phyloP scores from a whole-genome alignment of 2,888 invertebrate genomes.

The Pachymerium ferrugineum region DNA sequence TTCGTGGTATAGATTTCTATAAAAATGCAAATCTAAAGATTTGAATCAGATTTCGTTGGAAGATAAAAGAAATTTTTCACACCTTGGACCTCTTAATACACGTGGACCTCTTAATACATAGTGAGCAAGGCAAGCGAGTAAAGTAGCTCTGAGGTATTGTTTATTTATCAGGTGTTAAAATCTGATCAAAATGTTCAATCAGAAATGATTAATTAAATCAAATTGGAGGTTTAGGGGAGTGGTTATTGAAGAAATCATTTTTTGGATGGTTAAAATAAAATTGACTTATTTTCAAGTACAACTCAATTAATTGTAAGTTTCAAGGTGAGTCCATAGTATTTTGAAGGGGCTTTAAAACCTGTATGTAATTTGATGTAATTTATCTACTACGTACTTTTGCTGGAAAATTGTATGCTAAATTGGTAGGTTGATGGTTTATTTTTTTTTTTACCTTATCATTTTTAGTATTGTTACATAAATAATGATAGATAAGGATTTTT shows the following conservation, averaged over 20 bases:
- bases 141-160: no score
- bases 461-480: background rate
- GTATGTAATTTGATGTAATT: background rate
- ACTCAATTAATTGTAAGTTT: background rate
- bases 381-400: constrained; percentile 7
- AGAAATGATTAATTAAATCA: background rate
- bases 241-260: background rate
- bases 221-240: no score
- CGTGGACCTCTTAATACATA: no score
- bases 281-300: background rate
- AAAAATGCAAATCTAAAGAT: no score
- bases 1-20: no score
- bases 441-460: background rate
- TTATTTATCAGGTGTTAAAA: no score
- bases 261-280: background rate
- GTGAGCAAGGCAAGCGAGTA: no score
- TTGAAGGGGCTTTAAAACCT: background rate
- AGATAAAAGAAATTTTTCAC: no score
- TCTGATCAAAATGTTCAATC: background rate
- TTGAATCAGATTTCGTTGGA: no score
- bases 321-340: background rate
- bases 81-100: no score
- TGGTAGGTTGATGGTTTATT: background rate
- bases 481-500: background rate
- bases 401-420: background rate